phyloP scores from a whole-genome alignment of 2,797 vertebrate genomes.

The Clamator glandarius region DNA sequence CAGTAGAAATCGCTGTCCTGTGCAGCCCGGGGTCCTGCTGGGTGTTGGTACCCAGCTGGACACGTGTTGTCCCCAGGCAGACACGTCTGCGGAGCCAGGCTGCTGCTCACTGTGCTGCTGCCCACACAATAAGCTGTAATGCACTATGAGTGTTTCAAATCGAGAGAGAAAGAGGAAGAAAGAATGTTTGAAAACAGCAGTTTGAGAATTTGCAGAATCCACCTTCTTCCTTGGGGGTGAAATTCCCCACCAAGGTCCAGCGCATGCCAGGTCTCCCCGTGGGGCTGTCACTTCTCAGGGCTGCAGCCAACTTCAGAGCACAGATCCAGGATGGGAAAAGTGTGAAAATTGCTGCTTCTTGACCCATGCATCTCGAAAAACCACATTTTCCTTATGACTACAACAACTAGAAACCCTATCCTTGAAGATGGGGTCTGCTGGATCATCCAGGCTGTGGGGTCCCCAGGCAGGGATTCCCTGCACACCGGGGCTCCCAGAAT shows the following conservation, averaged over 20 bases:
- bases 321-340: neutral
- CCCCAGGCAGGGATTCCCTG: neutral
- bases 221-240: neutral
- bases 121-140: rapidly evolving
- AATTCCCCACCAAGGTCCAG: rapidly evolving
- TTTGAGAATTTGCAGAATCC: neutral
- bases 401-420: neutral
- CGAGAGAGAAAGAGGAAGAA: neutral
- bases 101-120: neutral
- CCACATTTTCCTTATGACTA: neutral
- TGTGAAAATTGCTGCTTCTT: neutral
- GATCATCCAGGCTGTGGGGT: neutral
- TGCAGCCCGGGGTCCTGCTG: neutral
- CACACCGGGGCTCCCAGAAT: rapidly evolving
- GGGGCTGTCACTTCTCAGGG: neutral
- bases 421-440: neutral
- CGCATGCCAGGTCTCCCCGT: neutral
- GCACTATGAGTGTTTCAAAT: rapidly evolving
- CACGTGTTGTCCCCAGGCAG: rapidly evolving
- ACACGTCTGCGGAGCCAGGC: neutral
- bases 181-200: neutral
- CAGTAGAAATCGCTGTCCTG: rapidly evolving
- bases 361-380: neutral
- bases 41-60: neutral
- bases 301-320: neutral